Evolutionary conservation across 2,888 invertebrate species (phyloP).

Genomic region (Nesidiocoris tenuis): DNA sequence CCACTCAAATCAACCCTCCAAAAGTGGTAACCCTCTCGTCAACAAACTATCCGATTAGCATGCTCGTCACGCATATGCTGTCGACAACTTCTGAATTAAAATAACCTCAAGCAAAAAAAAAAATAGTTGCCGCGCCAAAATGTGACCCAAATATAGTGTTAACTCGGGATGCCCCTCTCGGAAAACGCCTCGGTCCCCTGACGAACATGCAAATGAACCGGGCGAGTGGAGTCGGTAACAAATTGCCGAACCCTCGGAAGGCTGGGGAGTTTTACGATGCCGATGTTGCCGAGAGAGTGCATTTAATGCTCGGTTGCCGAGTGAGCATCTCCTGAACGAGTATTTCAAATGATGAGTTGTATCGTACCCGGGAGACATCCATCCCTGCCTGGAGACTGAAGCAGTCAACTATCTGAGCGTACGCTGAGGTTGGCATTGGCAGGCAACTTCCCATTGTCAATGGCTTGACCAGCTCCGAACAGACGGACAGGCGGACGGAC

Average conservation of each 20-base stretch:
- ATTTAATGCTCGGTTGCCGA: not conserved
- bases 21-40: not conserved
- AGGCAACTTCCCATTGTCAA: conserved; percentile 12
- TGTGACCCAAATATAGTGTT: not conserved
- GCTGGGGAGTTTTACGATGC: conserved; percentile 21
- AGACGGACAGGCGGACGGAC: conserved; percentile 37
- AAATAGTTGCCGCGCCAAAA: not conserved
- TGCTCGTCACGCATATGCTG: not conserved
- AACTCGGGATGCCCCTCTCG: not conserved
- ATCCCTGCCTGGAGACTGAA: conserved; percentile 8
- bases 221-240: conserved; percentile 18
- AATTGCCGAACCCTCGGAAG: conserved; percentile 21
- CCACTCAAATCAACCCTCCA: not conserved
- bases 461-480: conserved; percentile 8
- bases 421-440: not conserved
- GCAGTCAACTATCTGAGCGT: not conserved
- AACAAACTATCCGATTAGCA: not conserved
- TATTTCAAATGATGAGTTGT: conserved; percentile 41
- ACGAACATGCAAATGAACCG: conserved; percentile 1
- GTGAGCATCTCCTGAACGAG: not conserved
- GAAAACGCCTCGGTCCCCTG: not conserved
- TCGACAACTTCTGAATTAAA: not conserved
- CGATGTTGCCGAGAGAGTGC: not conserved
- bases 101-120: not conserved
- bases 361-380: conserved; percentile 40